phyloP scores from a whole-genome alignment of 2,113 vertebrate genomes.

The Myrmecophaga tridactyla region DNA sequence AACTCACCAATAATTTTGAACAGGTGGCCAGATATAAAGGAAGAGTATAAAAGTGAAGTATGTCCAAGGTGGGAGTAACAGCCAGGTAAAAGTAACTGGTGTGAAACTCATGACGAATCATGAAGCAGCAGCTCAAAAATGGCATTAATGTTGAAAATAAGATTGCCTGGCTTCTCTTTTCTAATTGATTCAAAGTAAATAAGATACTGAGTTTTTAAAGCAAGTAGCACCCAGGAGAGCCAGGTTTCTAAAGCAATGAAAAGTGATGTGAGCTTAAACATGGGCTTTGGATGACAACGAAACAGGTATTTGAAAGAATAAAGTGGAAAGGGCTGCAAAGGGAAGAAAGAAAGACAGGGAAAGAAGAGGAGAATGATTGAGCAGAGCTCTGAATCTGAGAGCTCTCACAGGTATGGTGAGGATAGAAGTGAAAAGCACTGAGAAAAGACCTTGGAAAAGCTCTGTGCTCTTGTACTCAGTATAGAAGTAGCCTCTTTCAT shows the following conservation, averaged over 20 bases:
- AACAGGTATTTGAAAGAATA: not conserved
- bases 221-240: not conserved
- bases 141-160: not conserved
- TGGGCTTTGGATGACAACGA: not conserved
- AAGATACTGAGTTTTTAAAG: not conserved
- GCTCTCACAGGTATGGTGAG: not conserved
- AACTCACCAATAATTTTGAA: not conserved
- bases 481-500: not conserved
- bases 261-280: not conserved
- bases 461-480: not conserved
- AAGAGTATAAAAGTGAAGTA: not conserved
- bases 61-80: not conserved
- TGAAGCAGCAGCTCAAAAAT: not conserved
- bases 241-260: not conserved
- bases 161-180: not conserved
- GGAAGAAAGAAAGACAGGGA: not conserved
- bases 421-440: not conserved
- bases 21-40: not conserved
- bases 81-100: not conserved
- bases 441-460: not conserved
- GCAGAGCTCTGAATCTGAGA: not conserved
- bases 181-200: not conserved
- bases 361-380: not conserved
- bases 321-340: not conserved
- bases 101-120: not conserved